Base-by-base conservation (phyloP, 2,888 invertebrate species). In the Limenitis camilla region DNA sequence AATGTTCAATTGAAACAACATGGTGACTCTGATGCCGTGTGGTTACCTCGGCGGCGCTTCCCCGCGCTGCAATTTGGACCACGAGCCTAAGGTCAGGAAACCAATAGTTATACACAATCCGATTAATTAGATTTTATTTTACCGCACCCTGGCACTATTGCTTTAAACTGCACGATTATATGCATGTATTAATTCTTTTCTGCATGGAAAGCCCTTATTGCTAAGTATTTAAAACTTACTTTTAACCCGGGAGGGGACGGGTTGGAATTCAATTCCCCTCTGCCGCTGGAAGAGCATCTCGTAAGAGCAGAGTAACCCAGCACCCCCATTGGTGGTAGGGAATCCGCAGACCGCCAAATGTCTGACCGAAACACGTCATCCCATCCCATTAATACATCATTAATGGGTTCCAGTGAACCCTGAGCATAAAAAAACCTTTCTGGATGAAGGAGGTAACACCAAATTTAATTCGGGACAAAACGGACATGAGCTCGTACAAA, bases 1-100 rank as follows among this genome's bases (percentile, higher is more conserved):
- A 64, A 70, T 69, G 71, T 61, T 62, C 66, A 68, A 68, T 55
- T 49, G 53, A 58, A 69, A 67, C 74, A 81, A 74, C 74, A 90
- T 91, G 90, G 90, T 91, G 88, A 90, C 90, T 70, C 88, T 91
- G 85, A 90, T 91, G 90, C 90, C 90, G 80, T 91, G 90, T 81
- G 89, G 89, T 80, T 91, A 89, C 83, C 82, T 91, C 73, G 89
- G 89, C 76, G 84, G 88, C 61, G 83, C 87, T 67, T 86, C 89
- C 63, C 84, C 89, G 71, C 81, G 83, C 69, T 85, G 86, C 87
- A 81, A 78, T 68, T 69, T 86, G 80, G 87, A 86, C 63, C 83
- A 84, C 76, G 87, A 87, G 68, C 84, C 87, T 58, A 87, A 87
- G 87, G 87, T 87, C 73, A 85, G 84, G 71, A 68, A 49, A 49